phyloP scores from a whole-genome alignment of 2,888 invertebrate genomes.

The Bruchidius siliquastri region DNA sequence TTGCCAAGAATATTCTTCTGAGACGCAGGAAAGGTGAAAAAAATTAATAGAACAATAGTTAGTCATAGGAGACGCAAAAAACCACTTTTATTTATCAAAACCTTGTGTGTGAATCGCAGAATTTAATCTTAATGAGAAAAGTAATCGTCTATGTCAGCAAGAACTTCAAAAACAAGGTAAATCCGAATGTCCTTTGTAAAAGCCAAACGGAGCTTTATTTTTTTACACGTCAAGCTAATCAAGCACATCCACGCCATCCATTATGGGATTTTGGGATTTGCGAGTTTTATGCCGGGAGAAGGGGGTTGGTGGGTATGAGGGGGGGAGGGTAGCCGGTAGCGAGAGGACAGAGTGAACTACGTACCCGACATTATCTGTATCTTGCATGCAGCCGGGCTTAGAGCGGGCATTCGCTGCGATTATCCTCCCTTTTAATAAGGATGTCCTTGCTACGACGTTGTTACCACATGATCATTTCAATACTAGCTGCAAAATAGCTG shows the following conservation, averaged over 20 bases:
- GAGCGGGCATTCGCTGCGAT: slow-evolving; percentile 17
- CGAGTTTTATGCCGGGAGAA: slow-evolving; percentile 10
- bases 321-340: not conserved
- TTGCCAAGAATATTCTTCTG: no score
- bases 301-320: not conserved
- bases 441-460: no score
- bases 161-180: no score
- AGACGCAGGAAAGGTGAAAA: no score
- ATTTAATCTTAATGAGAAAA: no score
- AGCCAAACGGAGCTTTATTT: slow-evolving; percentile 11
- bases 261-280: slow-evolving; percentile 18
- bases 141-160: no score
- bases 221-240: slow-evolving; percentile 14
- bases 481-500: no score
- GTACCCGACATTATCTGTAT: slow-evolving; percentile 18
- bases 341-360: slow-evolving; percentile 5
- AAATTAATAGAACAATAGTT: no score
- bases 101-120: no score
- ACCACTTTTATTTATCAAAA: no score
- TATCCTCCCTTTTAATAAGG: slow-evolving; percentile 20
- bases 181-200: slow-evolving; percentile 1
- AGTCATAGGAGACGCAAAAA: no score
- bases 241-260: slow-evolving; percentile 16
- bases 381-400: slow-evolving; percentile 21
- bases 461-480: no score